A percentile compares a stretch with the other conserved stretches of the same genome.
These are phyloP conservation scores for Drosophila paulistorum DNA, from an alignment of 1,140 invertebrate species.

Conservation along the genomic window DNA sequence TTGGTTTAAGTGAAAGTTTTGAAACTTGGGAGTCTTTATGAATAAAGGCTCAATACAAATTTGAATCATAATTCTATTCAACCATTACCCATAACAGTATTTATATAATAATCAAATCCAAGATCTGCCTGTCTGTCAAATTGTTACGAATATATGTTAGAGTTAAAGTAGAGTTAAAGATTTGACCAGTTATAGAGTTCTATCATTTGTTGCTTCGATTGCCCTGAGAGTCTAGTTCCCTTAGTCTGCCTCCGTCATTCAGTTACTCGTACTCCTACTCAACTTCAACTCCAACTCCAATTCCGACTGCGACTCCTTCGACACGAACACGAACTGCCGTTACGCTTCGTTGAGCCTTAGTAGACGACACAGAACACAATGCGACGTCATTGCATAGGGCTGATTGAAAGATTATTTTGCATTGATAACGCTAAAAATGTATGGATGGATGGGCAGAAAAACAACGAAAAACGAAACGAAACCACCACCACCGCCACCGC, in stretches of 20 bases:
- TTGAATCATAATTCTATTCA: no score
- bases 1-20: no score
- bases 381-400: constrained; percentile 58
- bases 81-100: no score
- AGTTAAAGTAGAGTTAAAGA: no score
- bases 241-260: neutral
- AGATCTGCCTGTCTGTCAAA: no score
- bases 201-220: constrained; percentile 32
- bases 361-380: constrained; percentile 37
- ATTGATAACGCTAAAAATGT: constrained; percentile 81
- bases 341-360: constrained; percentile 59
- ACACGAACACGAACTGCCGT: constrained; percentile 65
- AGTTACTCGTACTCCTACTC: neutral
- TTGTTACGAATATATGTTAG: no score
- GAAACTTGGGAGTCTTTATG: no score
- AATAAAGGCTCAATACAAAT: no score
- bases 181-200: no score
- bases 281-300: neutral
- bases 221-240: constrained; percentile 2
- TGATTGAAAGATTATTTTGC: constrained; percentile 82
- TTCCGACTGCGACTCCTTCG: constrained; percentile 13
- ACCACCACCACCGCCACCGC: constrained; percentile 50
- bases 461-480: constrained; percentile 25
- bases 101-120: no score
- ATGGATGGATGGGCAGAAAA: constrained; percentile 70